Evolutionary conservation across 2,888 invertebrate species (phyloP), one percentile per base, ranked within the genome.

Genomic region (Hipparchia semele): DNA sequence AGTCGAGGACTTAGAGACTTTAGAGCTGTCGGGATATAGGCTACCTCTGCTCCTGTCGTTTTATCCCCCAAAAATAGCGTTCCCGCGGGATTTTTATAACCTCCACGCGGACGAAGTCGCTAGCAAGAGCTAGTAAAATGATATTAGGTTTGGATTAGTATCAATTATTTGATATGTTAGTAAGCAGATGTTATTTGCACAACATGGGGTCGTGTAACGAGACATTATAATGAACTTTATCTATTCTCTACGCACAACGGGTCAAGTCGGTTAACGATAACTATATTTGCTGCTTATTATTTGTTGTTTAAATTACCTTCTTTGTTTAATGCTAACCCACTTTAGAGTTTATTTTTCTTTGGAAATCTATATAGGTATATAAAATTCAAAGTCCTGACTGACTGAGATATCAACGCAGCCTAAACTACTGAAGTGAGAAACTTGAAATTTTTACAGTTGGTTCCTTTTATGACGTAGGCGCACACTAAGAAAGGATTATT

Each of bases 281-380:
- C 7, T 62, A n/a, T 62, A 46, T 62, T 62, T 62, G 46, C n/a
- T 60, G 62, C 62, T 62, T 62, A 62, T 46, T 62, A 62, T 46
- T 62, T 62, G 46, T 46, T 46, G n/a, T 7, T 13, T 13, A 12
- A 39, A 4, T 46, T 10, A 12, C 12, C 39, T 60, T 8, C 33
- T 60, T 60, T 6, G 23, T 45, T 10, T 45, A 62, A 12, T 62
- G 46, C 13, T 62, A 62, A 49, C 62, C 62, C 9, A 62, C 13
- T 62, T 62, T 62, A 62, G 8, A 13, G 9, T 49, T 62, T 62
- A 9, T 13, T 62, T 46, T n/a, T 45, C 5, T 39, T 62, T 62
- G 45, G 13, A 13, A 62, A 9, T 46, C 13, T 62, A n/a, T n/a
- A n/a, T 33, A 59, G 9, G 2, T 60, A 39, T 33, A 60, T 4